phyloP scores from a whole-genome alignment of 2,113 vertebrate species.

The Lagopus leucura region DNA sequence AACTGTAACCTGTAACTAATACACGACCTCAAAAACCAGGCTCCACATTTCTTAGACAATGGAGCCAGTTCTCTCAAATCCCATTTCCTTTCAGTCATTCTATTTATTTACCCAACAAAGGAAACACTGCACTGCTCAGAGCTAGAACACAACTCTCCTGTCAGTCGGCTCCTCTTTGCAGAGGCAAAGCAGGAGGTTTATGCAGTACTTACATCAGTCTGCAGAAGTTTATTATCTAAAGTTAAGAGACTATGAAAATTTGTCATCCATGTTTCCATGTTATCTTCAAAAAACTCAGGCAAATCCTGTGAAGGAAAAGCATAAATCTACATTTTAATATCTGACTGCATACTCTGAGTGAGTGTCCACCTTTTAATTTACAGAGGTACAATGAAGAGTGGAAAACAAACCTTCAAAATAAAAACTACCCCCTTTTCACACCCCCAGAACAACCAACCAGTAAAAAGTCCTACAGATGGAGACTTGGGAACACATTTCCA shows the following conservation, averaged over 20 bases:
- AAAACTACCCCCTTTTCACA: background rate
- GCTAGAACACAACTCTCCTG: background rate
- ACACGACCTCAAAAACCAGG: background rate
- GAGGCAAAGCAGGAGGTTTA: background rate
- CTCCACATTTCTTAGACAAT: background rate
- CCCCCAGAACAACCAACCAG: background rate
- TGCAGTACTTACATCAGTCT: constrained; percentile 90
- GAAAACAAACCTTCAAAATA: background rate
- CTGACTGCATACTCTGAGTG: background rate
- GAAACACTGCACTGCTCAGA: background rate
- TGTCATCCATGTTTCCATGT: constrained; percentile 99
- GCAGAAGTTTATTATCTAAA: constrained; percentile 96
- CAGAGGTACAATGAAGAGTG: background rate
- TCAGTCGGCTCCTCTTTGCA: background rate
- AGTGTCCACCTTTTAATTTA: background rate
- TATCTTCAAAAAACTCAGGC: constrained; percentile 99
- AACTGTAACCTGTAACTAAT: background rate
- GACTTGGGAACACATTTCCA: background rate
- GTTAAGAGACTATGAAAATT: constrained; percentile 96
- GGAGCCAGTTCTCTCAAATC: background rate
- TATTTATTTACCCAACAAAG: background rate
- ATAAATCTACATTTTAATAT: background rate
- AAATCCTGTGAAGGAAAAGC: constrained; percentile 85
- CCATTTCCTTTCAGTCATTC: background rate
- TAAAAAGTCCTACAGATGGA: background rate